Evolutionary conservation across 2,888 invertebrate species (phyloP).

Genomic region (Heteropelma amictum): DNA sequence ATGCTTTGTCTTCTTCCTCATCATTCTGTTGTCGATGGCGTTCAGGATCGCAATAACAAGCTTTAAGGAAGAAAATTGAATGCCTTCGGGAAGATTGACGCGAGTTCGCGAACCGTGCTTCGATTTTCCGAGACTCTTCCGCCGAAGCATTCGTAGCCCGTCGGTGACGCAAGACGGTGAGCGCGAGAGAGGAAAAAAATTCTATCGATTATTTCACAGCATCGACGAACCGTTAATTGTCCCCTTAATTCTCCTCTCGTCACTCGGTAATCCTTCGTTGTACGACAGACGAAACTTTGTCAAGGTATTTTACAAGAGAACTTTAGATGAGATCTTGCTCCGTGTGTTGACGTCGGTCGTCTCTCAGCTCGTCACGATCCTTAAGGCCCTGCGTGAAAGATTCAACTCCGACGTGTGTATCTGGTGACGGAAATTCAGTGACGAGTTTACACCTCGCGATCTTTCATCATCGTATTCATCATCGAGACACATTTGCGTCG

Average conservation of each 20-base stretch:
- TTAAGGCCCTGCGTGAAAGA: background rate
- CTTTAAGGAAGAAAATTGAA: constrained; percentile 13
- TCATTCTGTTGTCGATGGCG: constrained; percentile 3
- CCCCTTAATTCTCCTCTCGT: constrained; percentile 46
- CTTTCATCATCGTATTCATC: background rate
- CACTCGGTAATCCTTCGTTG: constrained; percentile 56
- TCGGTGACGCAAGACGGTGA: background rate
- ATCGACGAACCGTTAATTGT: constrained; percentile 60
- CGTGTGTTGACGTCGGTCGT: too few relatives aligned
- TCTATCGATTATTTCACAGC: constrained; percentile 28
- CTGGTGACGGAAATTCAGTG: background rate
- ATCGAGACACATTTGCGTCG: too few relatives aligned
- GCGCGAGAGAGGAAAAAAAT: background rate
- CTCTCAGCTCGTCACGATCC: background rate
- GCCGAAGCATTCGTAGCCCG: background rate
- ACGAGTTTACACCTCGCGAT: background rate
- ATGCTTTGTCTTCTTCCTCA: too few relatives aligned
- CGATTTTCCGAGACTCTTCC: constrained; percentile 24
- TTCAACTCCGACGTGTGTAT: background rate
- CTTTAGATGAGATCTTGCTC: constrained; percentile 4
- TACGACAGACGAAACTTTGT: constrained; percentile 17
- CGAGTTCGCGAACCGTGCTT: constrained; percentile 13
- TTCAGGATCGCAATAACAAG: constrained; percentile 2
- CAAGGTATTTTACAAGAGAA: constrained; percentile 1
- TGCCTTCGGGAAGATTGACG: constrained; percentile 27